Evolutionary conservation across 2,888 invertebrate species (phyloP).

Genomic region (Netelia inedita): DNA sequence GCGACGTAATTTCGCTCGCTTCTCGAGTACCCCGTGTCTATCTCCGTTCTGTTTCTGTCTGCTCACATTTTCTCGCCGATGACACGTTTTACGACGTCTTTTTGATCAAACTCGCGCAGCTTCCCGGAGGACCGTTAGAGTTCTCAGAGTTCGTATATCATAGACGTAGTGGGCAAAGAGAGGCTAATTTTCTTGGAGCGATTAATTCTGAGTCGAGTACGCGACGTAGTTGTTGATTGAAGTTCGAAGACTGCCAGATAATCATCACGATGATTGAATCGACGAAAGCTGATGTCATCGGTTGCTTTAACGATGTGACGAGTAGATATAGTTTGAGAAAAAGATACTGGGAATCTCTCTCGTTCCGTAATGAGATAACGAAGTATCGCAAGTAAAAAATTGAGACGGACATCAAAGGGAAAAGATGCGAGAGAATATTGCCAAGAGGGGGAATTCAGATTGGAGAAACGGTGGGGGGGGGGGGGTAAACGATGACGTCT

Average conservation of each 20-base stretch:
- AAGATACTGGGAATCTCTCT: no score
- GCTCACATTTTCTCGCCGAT: neutral
- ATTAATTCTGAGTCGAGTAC: neutral
- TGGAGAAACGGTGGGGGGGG: neutral
- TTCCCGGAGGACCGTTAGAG: constrained; percentile 48
- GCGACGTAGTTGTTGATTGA: constrained; percentile 27
- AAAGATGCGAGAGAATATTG: no score
- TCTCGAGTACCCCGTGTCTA: neutral
- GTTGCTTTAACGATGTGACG: no score
- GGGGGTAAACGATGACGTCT: neutral
- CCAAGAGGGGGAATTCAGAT: neutral
- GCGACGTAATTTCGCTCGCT: constrained; percentile 16
- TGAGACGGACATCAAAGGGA: no score
- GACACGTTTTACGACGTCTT: constrained; percentile 2
- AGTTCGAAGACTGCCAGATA: no score
- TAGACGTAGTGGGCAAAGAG: neutral
- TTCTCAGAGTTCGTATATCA: constrained; percentile 30
- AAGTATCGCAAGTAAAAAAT: no score
- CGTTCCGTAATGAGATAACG: no score
- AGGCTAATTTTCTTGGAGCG: no score
- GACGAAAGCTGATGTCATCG: no score
- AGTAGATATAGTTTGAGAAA: no score
- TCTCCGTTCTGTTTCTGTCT: constrained; percentile 14
- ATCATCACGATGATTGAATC: no score
- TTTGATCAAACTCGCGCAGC: neutral